These are phyloP conservation scores for Symphodus melops DNA, from an alignment of 2,113 vertebrate genomes.

Conservation along the genomic window DNA sequence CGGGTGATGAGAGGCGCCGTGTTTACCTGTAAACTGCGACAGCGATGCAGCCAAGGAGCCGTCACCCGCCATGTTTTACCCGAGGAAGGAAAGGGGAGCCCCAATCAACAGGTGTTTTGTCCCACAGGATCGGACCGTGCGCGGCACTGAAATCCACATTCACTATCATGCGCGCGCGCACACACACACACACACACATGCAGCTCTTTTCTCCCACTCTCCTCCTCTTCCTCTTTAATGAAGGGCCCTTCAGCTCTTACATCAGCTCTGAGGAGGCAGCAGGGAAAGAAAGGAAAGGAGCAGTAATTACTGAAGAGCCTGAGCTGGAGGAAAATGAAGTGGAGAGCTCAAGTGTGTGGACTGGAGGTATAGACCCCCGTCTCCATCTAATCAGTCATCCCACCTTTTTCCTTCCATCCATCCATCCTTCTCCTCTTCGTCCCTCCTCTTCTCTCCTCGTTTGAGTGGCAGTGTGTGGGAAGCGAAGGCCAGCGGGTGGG, in stretches of 20 bases:
- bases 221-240: constrained; percentile 51
- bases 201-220: constrained; percentile 23
- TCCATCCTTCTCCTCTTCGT: constrained; percentile 25
- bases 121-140: neutral
- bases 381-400: neutral
- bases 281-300: constrained; percentile 48
- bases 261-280: constrained; percentile 44
- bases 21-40: constrained; percentile 63
- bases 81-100: constrained; percentile 8
- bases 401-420: constrained; percentile 13
- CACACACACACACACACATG: constrained; percentile 19
- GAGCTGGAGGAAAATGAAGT: constrained; percentile 55
- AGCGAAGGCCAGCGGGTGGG: constrained; percentile 63
- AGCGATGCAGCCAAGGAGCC: constrained; percentile 36
- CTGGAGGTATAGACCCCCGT: constrained; percentile 31
- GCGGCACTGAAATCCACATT: neutral
- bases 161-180: constrained; percentile 6
- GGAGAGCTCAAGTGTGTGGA: constrained; percentile 35
- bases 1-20: constrained; percentile 50
- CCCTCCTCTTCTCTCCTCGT: constrained; percentile 47
- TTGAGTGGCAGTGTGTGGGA: constrained; percentile 70
- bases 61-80: neutral
- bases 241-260: constrained; percentile 62
- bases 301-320: constrained; percentile 65
- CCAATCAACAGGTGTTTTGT: constrained; percentile 52